Base-by-base conservation (phyloP, 2,888 invertebrate species). In the Cinara cedri region DNA sequence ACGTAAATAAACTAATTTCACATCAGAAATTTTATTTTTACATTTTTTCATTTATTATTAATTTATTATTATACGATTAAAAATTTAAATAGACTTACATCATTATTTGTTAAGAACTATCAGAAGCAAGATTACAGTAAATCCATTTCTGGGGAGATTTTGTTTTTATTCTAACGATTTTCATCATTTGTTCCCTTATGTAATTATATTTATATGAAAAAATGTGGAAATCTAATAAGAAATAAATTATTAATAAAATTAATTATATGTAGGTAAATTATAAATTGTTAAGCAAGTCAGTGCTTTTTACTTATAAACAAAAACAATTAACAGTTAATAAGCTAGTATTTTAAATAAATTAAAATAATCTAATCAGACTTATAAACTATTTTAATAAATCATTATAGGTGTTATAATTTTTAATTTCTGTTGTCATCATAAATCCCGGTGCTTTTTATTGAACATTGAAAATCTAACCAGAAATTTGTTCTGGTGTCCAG, bases 1-100 rank as follows among this genome's bases (percentile, higher is more conserved):
- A 63, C 63, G 44, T 63, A 0, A 16, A 62, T 42, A 34, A 34
- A n/a, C 62, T 63, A 63, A 63, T 42, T 6, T 2, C 42, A 63
- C 42, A 63, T 63, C 63, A 63, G 34, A 63, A n/a, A 63, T 42
- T 63, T 63, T n/a, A 42, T 63, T 63, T 63, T 42, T n/a, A 42
- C 4, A 42, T 11, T 63, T 34, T 19, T 63, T 42, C 34, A 42
- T 42, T 46, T 65, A 44, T 65, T 13, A 21, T 65, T 65, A 1
- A 44, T 65, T 65, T 9, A 44, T 65, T 44, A 9, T n/a, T n/a
- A n/a, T n/a, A 19, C 42, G 44, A 44, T 62, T 10, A 44, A 63
- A 63, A 44, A 44, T 60, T 9, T 34, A 60, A 60, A 60, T 26
- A 34, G 26, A 60, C 55, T 57, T 57, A 21, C 55, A n/a, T 21